These are phyloP conservation scores for Cochlearius cochlearius DNA, from an alignment of 2,113 vertebrate genomes.

Conservation along the genomic window DNA sequence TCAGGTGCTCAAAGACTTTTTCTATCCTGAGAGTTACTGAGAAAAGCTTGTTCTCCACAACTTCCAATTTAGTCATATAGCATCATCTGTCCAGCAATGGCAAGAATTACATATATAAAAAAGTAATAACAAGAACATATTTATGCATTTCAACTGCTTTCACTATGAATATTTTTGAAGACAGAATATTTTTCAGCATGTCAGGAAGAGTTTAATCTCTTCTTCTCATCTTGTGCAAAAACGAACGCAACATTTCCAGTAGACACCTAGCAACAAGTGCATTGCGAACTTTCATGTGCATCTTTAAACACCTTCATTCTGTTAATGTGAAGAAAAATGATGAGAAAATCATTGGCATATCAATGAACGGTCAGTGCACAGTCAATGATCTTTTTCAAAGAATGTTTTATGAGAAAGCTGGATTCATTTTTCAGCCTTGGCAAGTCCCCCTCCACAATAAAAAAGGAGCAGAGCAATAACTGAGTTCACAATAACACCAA, in stretches of 20 bases:
- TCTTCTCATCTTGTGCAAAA: neutral
- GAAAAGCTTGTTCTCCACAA: neutral
- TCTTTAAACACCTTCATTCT: neutral
- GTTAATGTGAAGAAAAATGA: neutral
- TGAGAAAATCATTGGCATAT: neutral
- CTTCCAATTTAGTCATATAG: neutral
- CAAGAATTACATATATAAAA: neutral
- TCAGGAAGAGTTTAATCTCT: neutral
- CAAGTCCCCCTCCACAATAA: neutral
- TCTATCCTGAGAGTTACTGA: neutral
- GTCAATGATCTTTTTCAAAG: neutral
- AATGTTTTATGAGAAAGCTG: neutral
- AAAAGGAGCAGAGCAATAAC: neutral
- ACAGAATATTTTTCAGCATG: neutral
- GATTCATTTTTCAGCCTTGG: neutral
- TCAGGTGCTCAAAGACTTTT: conserved; percentile 23
- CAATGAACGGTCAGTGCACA: neutral
- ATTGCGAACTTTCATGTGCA: neutral
- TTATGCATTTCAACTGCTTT: neutral
- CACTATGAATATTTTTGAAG: neutral
- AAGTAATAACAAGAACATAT: neutral
- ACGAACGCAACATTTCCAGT: neutral
- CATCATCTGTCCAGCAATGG: neutral
- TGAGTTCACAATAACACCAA: neutral
- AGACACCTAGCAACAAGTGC: neutral